These are phyloP conservation scores for Hemithea aestivaria DNA, from an alignment of 2,888 invertebrate species.

Conservation along the genomic window DNA sequence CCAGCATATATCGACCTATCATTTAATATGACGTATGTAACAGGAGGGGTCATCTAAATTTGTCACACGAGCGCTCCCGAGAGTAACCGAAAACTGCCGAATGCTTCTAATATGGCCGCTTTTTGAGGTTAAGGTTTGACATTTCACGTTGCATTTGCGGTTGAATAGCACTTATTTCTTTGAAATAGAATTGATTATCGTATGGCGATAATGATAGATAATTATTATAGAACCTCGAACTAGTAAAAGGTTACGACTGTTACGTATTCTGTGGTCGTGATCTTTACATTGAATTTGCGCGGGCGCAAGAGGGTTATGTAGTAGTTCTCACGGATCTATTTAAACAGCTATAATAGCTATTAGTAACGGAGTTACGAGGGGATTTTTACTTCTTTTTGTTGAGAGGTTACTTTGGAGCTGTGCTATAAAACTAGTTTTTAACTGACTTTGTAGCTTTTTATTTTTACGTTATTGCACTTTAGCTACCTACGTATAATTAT, in stretches of 20 bases:
- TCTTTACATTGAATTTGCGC: conserved; percentile 69
- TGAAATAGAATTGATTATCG: conserved; percentile 43
- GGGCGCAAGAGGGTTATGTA: conserved; percentile 40
- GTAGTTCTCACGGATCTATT: conserved; percentile 56
- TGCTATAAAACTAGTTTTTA: too few species aligned
- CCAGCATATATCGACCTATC: conserved; percentile 44
- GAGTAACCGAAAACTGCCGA: conserved; percentile 38
- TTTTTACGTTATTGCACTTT: too few species aligned
- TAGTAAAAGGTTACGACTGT: conserved; percentile 31
- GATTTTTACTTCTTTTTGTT: conserved; percentile 39
- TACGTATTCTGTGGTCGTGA: conserved; percentile 50
- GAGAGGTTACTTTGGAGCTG: too few species aligned
- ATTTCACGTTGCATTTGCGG: conserved; percentile 50
- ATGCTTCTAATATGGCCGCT: conserved; percentile 62
- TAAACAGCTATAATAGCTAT: conserved; percentile 40
- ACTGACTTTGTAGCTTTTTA: too few species aligned
- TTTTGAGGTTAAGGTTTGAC: conserved; percentile 79
- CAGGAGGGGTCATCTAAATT: conserved; percentile 41
- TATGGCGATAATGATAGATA: conserved; percentile 17
- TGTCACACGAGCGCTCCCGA: conserved; percentile 45
- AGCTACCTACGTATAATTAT: too few species aligned
- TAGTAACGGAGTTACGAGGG: conserved; percentile 42
- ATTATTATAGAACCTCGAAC: conserved; percentile 50
- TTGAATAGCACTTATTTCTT: conserved; percentile 29
- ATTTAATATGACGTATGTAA: conserved; percentile 9